Percentiles rank a stretch among this genome's conserved stretches.
These are phyloP conservation scores for Polia nebulosa DNA, from an alignment of 2,888 invertebrate species.

Conservation along the genomic window DNA sequence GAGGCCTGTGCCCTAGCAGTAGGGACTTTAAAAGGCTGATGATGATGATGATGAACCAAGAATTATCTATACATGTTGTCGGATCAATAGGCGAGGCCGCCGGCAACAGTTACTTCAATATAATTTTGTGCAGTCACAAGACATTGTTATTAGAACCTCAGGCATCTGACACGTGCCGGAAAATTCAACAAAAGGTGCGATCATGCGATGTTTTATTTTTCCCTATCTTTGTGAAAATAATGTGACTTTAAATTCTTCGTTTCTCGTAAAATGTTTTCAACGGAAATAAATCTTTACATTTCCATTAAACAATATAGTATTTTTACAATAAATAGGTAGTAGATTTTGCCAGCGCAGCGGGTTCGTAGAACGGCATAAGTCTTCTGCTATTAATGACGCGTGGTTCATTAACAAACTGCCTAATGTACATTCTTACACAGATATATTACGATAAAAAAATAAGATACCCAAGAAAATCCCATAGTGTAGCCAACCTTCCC, in stretches of 20 bases:
- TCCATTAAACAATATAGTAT: background rate
- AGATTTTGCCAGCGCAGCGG: background rate
- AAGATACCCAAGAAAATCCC: background rate
- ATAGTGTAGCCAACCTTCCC: background rate
- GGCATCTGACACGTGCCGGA: constrained; percentile 10
- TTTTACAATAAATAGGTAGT: background rate
- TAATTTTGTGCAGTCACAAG: background rate
- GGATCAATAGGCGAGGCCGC: too few species aligned
- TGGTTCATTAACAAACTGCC: too few species aligned
- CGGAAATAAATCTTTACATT: background rate
- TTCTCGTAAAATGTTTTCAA: background rate
- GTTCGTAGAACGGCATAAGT: too few species aligned
- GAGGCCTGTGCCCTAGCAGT: too few species aligned
- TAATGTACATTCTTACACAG: too few species aligned
- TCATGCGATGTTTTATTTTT: background rate
- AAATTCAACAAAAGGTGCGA: constrained; percentile 10
- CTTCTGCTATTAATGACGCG: too few species aligned
- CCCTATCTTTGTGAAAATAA: background rate
- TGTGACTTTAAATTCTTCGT: constrained; percentile 6
- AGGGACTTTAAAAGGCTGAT: too few species aligned
- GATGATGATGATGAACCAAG: too few species aligned
- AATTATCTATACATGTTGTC: too few species aligned
- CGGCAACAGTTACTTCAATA: background rate
- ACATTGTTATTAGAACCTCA: background rate
- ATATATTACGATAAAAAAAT: background rate